Evolutionary conservation across 1,140 invertebrate genomes (phyloP), one percentile per base, ranked within the genome.

Genomic region (Trissolcus basalis): DNA sequence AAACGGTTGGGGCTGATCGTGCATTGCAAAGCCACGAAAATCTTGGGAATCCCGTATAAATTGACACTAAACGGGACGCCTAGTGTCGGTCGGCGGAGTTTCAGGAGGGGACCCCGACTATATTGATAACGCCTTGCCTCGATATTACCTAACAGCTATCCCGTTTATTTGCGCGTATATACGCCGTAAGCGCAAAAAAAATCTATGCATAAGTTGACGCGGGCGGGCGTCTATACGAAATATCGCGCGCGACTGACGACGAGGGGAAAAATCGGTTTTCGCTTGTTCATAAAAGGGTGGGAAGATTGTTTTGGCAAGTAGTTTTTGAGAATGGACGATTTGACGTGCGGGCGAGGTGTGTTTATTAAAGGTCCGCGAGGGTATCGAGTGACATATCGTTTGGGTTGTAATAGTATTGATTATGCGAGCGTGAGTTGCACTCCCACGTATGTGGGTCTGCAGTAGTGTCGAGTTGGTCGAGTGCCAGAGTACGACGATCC

Each of bases 1-100:
- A 87, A 87, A 87, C 86, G 83, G 84, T 80, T 80, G 82, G 80
- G 74, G 69, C 73, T 80, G 79, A 80, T 80, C 79, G 79, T 72
- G 63, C 64, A 53, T 58, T 61, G 76, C 72, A 80, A 80, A 80
- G 79, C 79, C 76, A 78, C 71, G 75, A 79, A 85, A 87, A 87
- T 87, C 86, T 87, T 85, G 77, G 83, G 82, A 87, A 87, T 87
- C 86, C 86, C 81, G 83, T 87, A 87, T 87, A 87, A 87, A 87
- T 87, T 87, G 86, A 87, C 86, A 87, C 86, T 87, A 87, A 87
- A 87, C 84, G 84, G 74, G 79, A 53, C 44, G 19, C 35, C n/a
- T n/a, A n/a, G n/a, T n/a, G n/a, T n/a, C 0, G 53, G 54, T 32
- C 36, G n/a, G 36, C 14, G 41, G 53, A 33, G 39, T 58, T n/a